phyloP scores from a whole-genome alignment of 2,888 invertebrate species.

The Eupsilia transversa region DNA sequence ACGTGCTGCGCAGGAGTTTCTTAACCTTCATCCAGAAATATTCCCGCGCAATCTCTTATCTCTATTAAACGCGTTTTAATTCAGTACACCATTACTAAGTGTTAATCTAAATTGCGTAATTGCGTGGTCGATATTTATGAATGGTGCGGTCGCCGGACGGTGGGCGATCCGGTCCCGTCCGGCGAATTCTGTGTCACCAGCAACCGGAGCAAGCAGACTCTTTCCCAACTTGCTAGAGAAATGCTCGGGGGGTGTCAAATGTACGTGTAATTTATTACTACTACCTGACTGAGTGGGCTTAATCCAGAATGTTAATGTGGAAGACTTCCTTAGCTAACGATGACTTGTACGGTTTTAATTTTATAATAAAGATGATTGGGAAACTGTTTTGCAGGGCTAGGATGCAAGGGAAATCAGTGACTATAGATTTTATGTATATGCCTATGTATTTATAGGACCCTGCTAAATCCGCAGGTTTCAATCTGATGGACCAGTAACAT shows the following conservation, averaged over 20 bases:
- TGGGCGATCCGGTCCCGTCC: constrained; percentile 85
- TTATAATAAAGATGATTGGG: too few relatives aligned
- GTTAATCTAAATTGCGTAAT: constrained; percentile 83
- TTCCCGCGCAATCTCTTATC: constrained; percentile 66
- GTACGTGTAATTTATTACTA: constrained; percentile 57
- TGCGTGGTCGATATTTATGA: constrained; percentile 85
- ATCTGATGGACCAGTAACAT: too few relatives aligned
- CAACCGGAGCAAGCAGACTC: constrained; percentile 65
- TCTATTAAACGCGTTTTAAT: constrained; percentile 74
- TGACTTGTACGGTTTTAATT: constrained; percentile 18
- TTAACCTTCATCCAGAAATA: constrained; percentile 66
- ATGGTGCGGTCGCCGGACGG: constrained; percentile 79
- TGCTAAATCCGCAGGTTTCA: too few relatives aligned
- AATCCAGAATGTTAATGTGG: constrained; percentile 52
- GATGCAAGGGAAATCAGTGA: too few relatives aligned
- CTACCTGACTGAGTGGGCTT: constrained; percentile 47
- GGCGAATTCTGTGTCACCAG: constrained; percentile 80
- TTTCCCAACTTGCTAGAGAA: constrained; percentile 70
- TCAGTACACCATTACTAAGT: constrained; percentile 71
- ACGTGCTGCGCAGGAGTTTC: constrained; percentile 19
- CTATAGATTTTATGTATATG: too few relatives aligned
- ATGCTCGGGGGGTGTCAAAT: constrained; percentile 64
- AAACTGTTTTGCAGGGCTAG: too few relatives aligned
- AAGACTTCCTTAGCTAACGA: constrained; percentile 44
- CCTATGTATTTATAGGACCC: too few relatives aligned